Evolutionary conservation across 2,113 vertebrate species (phyloP).

Genomic region (Aptenodytes patagonicus): DNA sequence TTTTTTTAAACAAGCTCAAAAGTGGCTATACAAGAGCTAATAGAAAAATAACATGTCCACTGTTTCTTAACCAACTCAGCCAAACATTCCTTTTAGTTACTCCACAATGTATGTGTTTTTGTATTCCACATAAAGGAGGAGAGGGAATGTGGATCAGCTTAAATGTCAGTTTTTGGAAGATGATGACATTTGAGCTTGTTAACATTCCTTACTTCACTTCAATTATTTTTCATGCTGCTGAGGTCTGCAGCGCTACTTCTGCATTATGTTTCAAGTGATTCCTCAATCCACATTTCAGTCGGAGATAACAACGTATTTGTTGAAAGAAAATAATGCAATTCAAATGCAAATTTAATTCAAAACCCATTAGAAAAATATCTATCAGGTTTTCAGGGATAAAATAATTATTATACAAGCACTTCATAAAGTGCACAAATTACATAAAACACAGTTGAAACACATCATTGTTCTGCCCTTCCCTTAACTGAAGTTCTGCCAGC

Average conservation of each 20-base stretch:
- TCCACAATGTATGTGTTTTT: slow-evolving; percentile 12
- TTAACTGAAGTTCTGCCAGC: slow-evolving; percentile 48
- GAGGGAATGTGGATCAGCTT: slow-evolving; percentile 21
- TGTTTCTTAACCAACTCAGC: slow-evolving; percentile 21
- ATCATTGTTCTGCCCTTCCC: slow-evolving; percentile 28
- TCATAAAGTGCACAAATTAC: slow-evolving; percentile 11
- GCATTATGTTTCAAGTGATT: slow-evolving; percentile 66
- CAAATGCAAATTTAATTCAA: slow-evolving; percentile 52
- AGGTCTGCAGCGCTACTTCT: slow-evolving; percentile 25
- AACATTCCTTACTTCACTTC: slow-evolving; percentile 77
- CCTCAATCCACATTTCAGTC: slow-evolving; percentile 32
- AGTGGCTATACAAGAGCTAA: slow-evolving; percentile 34
- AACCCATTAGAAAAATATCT: slow-evolving; percentile 21
- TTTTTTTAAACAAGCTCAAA: slow-evolving; percentile 31
- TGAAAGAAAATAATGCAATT: slow-evolving; percentile 27
- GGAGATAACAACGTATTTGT: slow-evolving; percentile 20
- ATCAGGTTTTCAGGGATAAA: slow-evolving; percentile 15
- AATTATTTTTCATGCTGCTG: slow-evolving; percentile 71
- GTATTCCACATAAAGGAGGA: slow-evolving; percentile 25
- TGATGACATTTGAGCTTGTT: slow-evolving; percentile 74
- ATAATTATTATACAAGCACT: neutral
- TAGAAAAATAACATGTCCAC: slow-evolving; percentile 28
- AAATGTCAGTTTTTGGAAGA: slow-evolving; percentile 74
- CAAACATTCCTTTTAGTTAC: slow-evolving; percentile 25
- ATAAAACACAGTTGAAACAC: slow-evolving; percentile 39